Percentiles rank a stretch among this genome's conserved stretches.
These are phyloP conservation scores for Paguma larvata DNA, from an alignment of 2,797 vertebrate genomes.

Conservation along the genomic window DNA sequence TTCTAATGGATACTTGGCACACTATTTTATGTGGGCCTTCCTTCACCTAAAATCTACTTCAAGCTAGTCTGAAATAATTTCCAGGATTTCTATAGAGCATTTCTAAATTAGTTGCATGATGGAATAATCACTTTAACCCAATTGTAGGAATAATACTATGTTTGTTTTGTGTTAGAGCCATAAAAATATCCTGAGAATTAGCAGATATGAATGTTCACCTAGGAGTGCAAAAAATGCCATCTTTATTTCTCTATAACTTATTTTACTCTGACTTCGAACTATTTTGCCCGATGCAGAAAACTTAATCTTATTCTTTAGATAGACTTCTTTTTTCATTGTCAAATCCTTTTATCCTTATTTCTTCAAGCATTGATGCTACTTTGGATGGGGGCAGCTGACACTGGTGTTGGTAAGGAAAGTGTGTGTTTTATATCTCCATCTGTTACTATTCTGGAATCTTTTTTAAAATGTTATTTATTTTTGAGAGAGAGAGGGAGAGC, in stretches of 20 bases:
- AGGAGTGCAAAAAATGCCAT: not conserved
- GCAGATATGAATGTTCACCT: not conserved
- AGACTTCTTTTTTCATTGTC: not conserved
- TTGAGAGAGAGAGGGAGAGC: too few relatives aligned
- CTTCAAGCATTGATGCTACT: not conserved
- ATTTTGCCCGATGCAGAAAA: not conserved
- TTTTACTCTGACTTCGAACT: not conserved
- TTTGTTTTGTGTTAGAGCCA: constrained; percentile 7
- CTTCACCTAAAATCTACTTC: not conserved
- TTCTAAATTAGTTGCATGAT: not conserved
- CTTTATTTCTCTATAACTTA: constrained; percentile 24
- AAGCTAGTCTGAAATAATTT: constrained; percentile 21
- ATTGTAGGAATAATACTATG: not conserved
- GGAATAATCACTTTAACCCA: not conserved
- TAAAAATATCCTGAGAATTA: not conserved
- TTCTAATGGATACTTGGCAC: not conserved
- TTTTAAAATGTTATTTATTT: not conserved
- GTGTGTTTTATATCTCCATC: not conserved
- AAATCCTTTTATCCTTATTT: not conserved
- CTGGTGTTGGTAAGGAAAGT: not conserved
- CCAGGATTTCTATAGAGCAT: constrained; percentile 10
- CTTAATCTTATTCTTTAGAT: not conserved
- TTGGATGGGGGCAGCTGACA: not conserved
- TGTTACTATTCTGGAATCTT: not conserved
- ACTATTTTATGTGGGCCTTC: not conserved